phyloP scores from a whole-genome alignment of 2,113 vertebrate species.

The Galeopterus variegatus region DNA sequence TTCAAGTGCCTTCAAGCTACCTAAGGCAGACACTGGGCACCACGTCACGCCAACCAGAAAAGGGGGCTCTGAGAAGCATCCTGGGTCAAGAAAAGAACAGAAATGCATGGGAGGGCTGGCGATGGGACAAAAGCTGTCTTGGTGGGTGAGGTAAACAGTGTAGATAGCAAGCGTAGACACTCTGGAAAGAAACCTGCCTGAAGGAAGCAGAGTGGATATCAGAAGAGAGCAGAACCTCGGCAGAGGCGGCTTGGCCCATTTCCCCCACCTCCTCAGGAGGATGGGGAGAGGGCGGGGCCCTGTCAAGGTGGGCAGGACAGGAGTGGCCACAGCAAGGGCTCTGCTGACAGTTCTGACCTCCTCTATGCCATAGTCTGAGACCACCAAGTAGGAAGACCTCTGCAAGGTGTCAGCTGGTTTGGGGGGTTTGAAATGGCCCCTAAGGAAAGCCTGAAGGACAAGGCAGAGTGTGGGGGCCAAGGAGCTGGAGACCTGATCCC shows the following conservation, averaged over 20 bases:
- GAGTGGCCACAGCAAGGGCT: background rate
- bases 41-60: background rate
- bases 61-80: too few relatives aligned
- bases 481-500: background rate
- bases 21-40: too few relatives aligned
- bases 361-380: background rate
- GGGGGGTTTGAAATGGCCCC: background rate
- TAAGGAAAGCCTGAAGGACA: background rate
- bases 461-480: background rate
- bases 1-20: background rate
- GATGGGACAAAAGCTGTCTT: background rate
- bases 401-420: background rate
- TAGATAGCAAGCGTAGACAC: too few relatives aligned
- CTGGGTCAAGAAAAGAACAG: background rate
- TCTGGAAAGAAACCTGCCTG: background rate
- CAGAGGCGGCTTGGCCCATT: too few relatives aligned
- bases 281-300: too few relatives aligned
- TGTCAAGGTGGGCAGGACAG: too few relatives aligned
- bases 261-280: background rate
- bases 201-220: background rate
- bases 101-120: too few relatives aligned
- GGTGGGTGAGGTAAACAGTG: too few relatives aligned
- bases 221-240: background rate
- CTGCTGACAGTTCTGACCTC: background rate
- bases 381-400: background rate